Evolutionary conservation across 2,113 vertebrate species (phyloP), one percentile per base, ranked within the genome.

Genomic region (Pavo muticus): DNA sequence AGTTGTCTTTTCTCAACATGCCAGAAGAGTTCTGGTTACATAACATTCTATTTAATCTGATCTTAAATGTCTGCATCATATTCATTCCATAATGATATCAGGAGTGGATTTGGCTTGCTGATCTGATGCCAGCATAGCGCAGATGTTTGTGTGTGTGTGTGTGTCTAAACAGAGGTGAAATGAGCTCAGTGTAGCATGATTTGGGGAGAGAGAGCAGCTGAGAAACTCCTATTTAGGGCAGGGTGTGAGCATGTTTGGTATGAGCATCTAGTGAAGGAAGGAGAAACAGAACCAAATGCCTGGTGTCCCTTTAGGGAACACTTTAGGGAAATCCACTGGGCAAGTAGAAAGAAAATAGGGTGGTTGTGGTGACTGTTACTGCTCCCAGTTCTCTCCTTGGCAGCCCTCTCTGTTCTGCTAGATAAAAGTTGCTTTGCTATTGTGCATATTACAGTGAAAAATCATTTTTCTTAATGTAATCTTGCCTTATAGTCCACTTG

Each of bases 201-300:
- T 45, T 68, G 17, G 42, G 40, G 16, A 3, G 4, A 0, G 0
- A 30, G 42, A 39, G 56, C 32, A n/a, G 37, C 65, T 42, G 13
- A 76, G 79, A 3, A 60, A 19, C 25, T 70, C 16, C 29, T 32
- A 7, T 12, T 47, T 35, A 20, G 35, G 25, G 45, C 39, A 68
- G n/a, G 56, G 6, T 16, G 54, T 32, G 57, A 60, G 24, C 2
- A 0, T 1, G 3, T 48, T 79, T 60, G 35, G 47, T 3, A 2
- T 50, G 11, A 39, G 59, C 52, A 68, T 7, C 24, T 9, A 2
- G 9, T 1, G 2, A 37, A 50, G 59, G 54, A 42, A 79, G 47
- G 42, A 84, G 57, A 42, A 35, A 44, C 20, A 5, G 15, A 73
- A 29, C 68, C 64, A 73, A 35, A 9, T 48, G n/a, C 4, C 23